Evolutionary conservation across 2,113 vertebrate genomes (phyloP), one percentile per base, ranked within the genome.

Genomic region (Menura novaehollandiae): DNA sequence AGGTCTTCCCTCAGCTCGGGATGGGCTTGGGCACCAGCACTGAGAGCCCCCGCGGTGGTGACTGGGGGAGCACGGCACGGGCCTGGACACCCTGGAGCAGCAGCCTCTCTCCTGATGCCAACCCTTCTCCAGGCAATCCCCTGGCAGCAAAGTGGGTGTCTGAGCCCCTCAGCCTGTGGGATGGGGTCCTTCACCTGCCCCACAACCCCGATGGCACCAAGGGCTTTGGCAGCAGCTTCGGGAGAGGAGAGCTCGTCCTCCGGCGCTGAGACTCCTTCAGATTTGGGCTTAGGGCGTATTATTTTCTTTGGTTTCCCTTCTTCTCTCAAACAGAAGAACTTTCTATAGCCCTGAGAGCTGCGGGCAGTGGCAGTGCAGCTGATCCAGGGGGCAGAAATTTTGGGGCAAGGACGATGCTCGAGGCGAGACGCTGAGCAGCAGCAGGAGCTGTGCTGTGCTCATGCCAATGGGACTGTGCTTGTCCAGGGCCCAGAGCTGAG

Each of bases 161-260:
- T 0, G 58, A 94, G 58, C 44, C 49, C 17, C 49, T 77, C 2
- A 2, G n/a, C 4, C 30, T 20, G 28, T 28, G 21, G 15, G 62
- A 80, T 0, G 73, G 43, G 43, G 91, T 96, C 12, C 91, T 97
- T 23, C 63, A 59, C 39, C 94, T 86, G 77, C 96, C 98, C n/a
- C 46, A 8, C 0, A 73, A 95, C 22, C 97, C 97, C 0, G 94
- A 97, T 21, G 96, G 91, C 72, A 96, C 96, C 24, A 55, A 58
- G 44, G 74, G 94, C 19, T 98, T 97, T 53, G 92, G 94, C 91
- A 93, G 94, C 90, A 94, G 88, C 78, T 86, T 93, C 2, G 95
- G 97, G 19, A 91, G 97, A 59, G 95, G 95, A 39, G 97, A 95
- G 43, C 82, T 96, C 11, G 8, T 91, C 76, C 91, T 94, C 8